Evolutionary conservation across 2,113 vertebrate genomes (phyloP).

Genomic region (Chrysochloris asiatica): DNA sequence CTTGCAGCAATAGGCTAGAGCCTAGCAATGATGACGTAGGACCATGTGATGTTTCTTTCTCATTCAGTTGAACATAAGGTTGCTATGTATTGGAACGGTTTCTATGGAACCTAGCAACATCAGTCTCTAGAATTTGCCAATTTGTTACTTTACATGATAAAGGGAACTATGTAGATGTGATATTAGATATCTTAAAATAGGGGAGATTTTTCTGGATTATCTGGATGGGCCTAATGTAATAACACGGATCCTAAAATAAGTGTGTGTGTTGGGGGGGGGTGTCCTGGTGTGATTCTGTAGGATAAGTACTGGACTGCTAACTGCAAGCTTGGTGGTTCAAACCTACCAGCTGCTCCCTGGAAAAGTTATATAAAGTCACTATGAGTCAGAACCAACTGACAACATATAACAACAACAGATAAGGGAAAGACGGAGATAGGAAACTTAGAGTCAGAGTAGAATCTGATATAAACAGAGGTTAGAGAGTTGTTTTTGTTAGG

Average conservation of each 20-base stretch:
- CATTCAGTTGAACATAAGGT: neutral
- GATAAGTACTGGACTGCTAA: no score
- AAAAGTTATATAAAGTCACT: no score
- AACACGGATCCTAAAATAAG: neutral
- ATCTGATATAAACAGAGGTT: neutral
- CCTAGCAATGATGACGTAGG: neutral
- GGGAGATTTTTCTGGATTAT: neutral
- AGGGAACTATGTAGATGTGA: neutral
- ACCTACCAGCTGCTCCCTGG: no score
- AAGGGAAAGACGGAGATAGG: neutral
- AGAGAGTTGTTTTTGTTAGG: no score
- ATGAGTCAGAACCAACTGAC: no score
- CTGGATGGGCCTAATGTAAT: neutral
- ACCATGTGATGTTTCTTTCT: neutral
- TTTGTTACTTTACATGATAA: neutral
- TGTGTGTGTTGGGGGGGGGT: no score
- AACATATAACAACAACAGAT: no score
- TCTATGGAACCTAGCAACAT: neutral
- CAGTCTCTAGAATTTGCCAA: no score
- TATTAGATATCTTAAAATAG: neutral
- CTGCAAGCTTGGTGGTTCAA: no score
- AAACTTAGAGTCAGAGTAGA: neutral
- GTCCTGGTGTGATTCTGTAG: no score
- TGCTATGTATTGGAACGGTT: neutral
- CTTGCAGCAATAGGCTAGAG: no score